Conservation (phyloP, 1,140 invertebrate genomes). For the Lithobius niger region DNA sequence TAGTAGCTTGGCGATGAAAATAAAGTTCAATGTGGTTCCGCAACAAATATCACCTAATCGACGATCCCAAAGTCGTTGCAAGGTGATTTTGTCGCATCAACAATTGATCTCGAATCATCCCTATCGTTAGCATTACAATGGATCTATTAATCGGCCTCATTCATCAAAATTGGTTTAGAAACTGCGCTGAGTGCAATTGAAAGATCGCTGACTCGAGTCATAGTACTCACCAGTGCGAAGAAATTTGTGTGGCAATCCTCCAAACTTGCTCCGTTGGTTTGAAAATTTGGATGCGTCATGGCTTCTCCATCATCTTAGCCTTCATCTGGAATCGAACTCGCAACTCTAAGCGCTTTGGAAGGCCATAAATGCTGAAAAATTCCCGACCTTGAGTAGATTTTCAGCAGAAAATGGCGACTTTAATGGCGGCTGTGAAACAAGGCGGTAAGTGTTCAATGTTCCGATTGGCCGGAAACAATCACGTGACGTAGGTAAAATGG, state of each 20-base stretch:
- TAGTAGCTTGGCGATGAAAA: no score
- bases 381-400: conserved; percentile 39
- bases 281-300: conserved; percentile 94
- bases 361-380: conserved; percentile 27
- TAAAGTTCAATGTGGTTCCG: no score
- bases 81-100: no score
- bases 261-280: conserved; percentile 98
- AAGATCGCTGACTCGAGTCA: conserved; percentile 7
- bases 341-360: conserved; percentile 21
- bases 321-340: conserved; percentile 30
- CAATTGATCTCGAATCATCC: no score
- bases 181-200: conserved; percentile 4
- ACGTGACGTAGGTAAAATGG: conserved; percentile 27
- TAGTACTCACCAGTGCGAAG: conserved; percentile 99
- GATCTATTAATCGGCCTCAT: no score
- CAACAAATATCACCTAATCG: no score
- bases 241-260: conserved; percentile 99
- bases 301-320: conserved; percentile 57
- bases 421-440: conserved; percentile 77
- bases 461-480: conserved; percentile 29
- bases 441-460: conserved; percentile 30
- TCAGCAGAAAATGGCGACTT: conserved; percentile 81
- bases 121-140: no score
- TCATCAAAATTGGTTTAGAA: not conserved
- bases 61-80: no score